phyloP scores from a whole-genome alignment of 2,113 vertebrate species.

The Saguinus midas region DNA sequence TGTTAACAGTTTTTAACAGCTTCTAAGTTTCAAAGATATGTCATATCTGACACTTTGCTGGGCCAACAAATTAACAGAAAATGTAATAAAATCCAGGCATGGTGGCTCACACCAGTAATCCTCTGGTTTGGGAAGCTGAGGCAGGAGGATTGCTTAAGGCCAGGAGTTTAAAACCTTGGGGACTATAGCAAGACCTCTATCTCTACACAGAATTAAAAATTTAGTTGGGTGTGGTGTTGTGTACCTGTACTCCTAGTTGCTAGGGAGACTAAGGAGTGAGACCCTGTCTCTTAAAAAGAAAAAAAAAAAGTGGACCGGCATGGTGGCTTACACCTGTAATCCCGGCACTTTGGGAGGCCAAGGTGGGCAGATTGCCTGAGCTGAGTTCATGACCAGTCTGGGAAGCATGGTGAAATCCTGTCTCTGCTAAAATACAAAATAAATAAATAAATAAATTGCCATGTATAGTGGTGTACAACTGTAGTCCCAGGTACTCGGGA shows the following conservation, averaged over 20 bases:
- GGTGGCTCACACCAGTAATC: neutral
- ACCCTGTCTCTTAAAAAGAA: too few species aligned
- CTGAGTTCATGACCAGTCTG: too few species aligned
- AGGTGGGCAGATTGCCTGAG: too few species aligned
- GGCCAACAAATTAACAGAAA: neutral
- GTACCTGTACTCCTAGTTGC: neutral
- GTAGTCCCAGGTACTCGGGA: too few species aligned
- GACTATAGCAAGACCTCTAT: neutral
- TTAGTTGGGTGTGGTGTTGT: neutral
- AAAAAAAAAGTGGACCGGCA: too few species aligned
- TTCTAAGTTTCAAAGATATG: neutral
- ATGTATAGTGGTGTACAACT: too few species aligned
- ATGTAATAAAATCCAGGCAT: constrained; percentile 12
- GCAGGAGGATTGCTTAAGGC: neutral
- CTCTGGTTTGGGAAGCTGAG: neutral
- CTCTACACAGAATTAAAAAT: neutral
- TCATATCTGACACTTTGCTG: neutral
- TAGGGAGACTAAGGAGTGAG: neutral
- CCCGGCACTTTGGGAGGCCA: too few species aligned
- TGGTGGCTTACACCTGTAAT: too few species aligned
- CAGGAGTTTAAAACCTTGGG: neutral
- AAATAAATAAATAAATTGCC: too few species aligned
- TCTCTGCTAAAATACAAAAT: too few species aligned
- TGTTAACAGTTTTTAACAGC: neutral
- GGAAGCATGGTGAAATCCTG: too few species aligned